Evolutionary conservation across 2,888 invertebrate species (phyloP), one percentile per base, ranked within the genome.

Genomic region (Petrolisthes cinctipes): DNA sequence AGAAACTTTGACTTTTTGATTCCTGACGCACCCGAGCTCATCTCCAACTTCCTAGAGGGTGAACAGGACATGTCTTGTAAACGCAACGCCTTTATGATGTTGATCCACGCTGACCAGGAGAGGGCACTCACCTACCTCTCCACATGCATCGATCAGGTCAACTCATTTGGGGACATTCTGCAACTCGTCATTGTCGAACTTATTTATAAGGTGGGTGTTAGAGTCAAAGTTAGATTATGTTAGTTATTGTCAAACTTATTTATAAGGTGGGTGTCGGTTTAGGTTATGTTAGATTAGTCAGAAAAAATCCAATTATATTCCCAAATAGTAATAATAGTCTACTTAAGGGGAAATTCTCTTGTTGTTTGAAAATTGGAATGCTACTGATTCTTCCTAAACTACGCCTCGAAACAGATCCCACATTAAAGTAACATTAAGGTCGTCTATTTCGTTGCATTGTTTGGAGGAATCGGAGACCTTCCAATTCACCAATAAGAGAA

Each of bases 41-140:
- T 99, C 87, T 97, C 97, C 4, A 96, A 95, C 91, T 98, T 98
- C 93, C 94, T 99, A 91, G 99, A 99, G 92, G 95, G 96, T 0
- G 99, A 99, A 92, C 98, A 99, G 93, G 99, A 99, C 92, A 99
- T 99, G 97, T 98, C 98, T 0, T 99, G 99, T 94, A 98, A 99
- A 93, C 94, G 99, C 89, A 99, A 99, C 93, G 99, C 99, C 0
- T 99, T 99, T 93, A 95, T 99, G 91, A 99, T 99, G 99, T 94
- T 99, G 75, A 94, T 99, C 51, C 99, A 99, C 92, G 99, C 98
- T 0, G 99, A 99, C 93, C 97, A 98, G 93, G 98, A 97, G 92
- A 94, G 97, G 75, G 99, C 99, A 0, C 94, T 99, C 73, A 95
- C 97, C 86, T 99, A 99, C 93, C 94, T 99, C 83, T 96, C 97